phyloP scores from a whole-genome alignment of 2,113 vertebrate genomes.

The Myanophis thanlyinensis region DNA sequence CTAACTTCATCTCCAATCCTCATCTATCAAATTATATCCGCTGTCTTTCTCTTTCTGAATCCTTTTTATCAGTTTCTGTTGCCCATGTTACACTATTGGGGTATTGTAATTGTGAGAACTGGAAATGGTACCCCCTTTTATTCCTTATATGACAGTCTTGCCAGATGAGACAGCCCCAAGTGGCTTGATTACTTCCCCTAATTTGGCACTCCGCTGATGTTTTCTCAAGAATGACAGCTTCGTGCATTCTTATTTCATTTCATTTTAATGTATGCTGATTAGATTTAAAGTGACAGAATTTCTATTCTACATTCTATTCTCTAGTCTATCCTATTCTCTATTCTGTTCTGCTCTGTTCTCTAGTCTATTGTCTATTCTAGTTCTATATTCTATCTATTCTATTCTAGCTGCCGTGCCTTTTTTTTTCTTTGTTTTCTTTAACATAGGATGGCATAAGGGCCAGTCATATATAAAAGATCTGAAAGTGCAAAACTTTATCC shows the following conservation, averaged over 20 bases:
- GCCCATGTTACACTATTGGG: too few relatives aligned
- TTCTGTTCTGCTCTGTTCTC: too few relatives aligned
- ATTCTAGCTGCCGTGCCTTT: conserved; percentile 23
- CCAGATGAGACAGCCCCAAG: not conserved
- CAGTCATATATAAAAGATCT: conserved; percentile 79
- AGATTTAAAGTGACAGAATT: too few relatives aligned
- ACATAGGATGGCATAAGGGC: conserved; percentile 79
- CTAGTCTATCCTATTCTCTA: too few relatives aligned
- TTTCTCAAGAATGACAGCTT: not conserved
- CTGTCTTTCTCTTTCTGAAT: not conserved
- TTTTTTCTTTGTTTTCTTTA: conserved; percentile 23
- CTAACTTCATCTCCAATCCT: not conserved
- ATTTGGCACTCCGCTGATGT: not conserved
- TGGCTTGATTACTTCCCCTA: not conserved
- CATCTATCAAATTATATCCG: not conserved
- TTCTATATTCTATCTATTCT: too few relatives aligned
- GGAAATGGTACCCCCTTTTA: not conserved
- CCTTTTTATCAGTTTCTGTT: not conserved
- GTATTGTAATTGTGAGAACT: not conserved
- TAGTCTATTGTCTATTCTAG: not conserved
- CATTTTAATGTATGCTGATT: not conserved
- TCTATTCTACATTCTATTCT: too few relatives aligned
- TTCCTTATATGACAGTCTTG: not conserved
- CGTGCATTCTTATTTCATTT: not conserved
- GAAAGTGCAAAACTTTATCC: conserved; percentile 84